Evolutionary conservation across 2,113 vertebrate species (phyloP), one percentile per base, ranked within the genome.

Genomic region (Syngnathus floridae): DNA sequence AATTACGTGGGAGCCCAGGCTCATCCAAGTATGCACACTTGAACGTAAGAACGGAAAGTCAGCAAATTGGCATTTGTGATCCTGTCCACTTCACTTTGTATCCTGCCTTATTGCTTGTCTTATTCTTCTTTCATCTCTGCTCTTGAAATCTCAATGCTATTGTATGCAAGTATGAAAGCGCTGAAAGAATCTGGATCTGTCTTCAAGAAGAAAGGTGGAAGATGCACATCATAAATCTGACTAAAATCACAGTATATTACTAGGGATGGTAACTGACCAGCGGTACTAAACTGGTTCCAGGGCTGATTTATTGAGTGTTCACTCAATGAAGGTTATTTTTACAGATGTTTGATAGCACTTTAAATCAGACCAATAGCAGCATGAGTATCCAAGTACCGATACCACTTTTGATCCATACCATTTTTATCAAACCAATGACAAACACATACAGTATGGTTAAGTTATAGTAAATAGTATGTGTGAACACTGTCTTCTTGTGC

Each of bases 1-100:
- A 77, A 73, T 73, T 62, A 57, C 61, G 64, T 2, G 41, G 58
- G 51, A 68, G 70, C 64, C 77, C 56, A 31, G 43, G 37, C 59
- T 22, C 64, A 55, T 55, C 7, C 31, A 17, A 65, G 8, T 13
- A 21, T 4, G 37, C 41, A 61, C 71, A 45, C 55, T 63, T 8
- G 1, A 76, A 65, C 72, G 4, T 36, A 8, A 37, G 26, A 70
- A 55, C 43, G 49, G 45, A 35, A 72, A 49, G 37, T 64, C 46
- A 55, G 51, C 7, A 45, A 69, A 40, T 52, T 26, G 37, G 46
- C 54, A 62, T 57, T 62, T 67, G 31, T 16, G 46, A 58, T 58
- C 26, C n/a, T 63, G 22, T 21, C 62, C 22, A 58, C 70, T 81
- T 74, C 17, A 64, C 46, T 67, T 69, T 31, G 60, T 48, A 36